These are phyloP conservation scores for Platycnemis pennipes DNA, from an alignment of 2,888 invertebrate species.

Conservation along the genomic window DNA sequence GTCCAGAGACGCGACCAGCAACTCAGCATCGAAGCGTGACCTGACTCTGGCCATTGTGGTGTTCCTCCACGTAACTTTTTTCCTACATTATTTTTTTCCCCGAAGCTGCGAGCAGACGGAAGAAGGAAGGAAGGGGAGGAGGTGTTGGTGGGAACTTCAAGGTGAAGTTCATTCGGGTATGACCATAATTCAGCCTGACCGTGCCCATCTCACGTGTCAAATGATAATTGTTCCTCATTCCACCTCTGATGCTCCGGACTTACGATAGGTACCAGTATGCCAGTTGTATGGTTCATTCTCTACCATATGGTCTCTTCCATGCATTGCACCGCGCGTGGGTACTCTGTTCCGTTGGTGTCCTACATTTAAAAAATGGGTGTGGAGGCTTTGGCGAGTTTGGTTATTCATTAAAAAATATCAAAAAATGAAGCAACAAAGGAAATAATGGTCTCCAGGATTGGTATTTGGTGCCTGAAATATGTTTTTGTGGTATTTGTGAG, in stretches of 20 bases:
- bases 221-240: background rate
- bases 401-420: background rate
- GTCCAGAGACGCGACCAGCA: conserved; percentile 28
- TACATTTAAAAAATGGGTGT: background rate
- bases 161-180: conserved; percentile 12
- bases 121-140: background rate
- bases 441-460: background rate
- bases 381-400: background rate
- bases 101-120: background rate
- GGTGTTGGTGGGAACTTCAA: background rate
- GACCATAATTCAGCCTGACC: background rate
- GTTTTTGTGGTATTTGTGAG: too few relatives aligned
- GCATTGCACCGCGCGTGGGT: background rate
- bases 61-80: background rate
- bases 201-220: background rate
- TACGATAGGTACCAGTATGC: background rate
- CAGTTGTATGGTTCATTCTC: background rate
- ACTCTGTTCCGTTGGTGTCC: background rate
- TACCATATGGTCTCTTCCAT: background rate
- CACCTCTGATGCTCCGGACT: background rate
- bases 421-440: background rate
- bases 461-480: background rate
- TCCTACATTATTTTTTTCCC: background rate
- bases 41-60: conserved; percentile 48
- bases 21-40: conserved; percentile 41